These are phyloP conservation scores for mouse (Mus musculus) DNA, from an alignment of 2,113 vertebrate species.

Conservation along the genomic window GRCm39 chr16:91587501-91588000, in stretches of 20 bases:
- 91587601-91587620: not conserved
- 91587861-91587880: not conserved
- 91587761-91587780: not conserved
- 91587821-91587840: conserved; percentile 13
- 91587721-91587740: conserved; percentile 7
- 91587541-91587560: not conserved
- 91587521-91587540: not conserved
- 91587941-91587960: not conserved
- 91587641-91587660: not conserved
- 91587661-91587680: not conserved
- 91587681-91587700: not conserved
- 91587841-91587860: not conserved
- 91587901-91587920: not conserved
- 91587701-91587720: not conserved
- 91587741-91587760: conserved; percentile 7
- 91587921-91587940: not conserved
- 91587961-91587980: not conserved
- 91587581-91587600: not conserved
- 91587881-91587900: not conserved
- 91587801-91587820: not conserved
- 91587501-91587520: not conserved
- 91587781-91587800: not conserved
- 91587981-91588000: not conserved
- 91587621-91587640: not conserved
- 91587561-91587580: not conserved